Conservation (phyloP, 2,113 vertebrate species). For the Oenanthe melanoleuca region DNA sequence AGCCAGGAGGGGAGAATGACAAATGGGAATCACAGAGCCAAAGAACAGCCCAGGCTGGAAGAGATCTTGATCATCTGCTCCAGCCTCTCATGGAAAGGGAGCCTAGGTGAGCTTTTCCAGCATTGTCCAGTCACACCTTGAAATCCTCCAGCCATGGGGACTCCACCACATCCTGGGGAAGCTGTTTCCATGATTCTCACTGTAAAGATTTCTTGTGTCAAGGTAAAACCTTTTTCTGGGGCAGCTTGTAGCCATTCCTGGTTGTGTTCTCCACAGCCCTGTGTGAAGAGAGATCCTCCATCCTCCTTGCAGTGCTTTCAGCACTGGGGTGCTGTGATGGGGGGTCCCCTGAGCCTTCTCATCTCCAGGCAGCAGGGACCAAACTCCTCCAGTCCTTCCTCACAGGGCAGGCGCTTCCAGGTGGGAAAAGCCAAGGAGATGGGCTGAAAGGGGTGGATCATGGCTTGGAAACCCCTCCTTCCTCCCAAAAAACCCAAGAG, state of each 20-base stretch:
- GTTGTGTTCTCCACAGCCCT: background rate
- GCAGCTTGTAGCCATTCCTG: background rate
- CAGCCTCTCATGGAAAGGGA: background rate
- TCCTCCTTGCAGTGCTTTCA: background rate
- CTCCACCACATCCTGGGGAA: background rate
- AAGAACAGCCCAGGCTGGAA: background rate
- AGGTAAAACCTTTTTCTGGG: background rate
- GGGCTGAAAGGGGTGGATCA: background rate
- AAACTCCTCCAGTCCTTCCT: background rate
- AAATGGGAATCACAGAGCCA: background rate
- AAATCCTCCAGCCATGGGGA: background rate
- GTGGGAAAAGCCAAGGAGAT: background rate
- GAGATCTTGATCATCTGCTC: background rate
- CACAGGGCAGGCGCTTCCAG: background rate
- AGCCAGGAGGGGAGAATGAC: background rate
- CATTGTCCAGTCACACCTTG: background rate
- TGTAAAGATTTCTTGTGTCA: background rate
- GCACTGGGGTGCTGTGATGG: background rate
- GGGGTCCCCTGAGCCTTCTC: background rate
- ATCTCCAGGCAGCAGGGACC: background rate
- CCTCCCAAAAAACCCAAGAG: background rate
- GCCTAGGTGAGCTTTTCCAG: background rate
- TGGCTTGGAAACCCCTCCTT: rapidly evolving
- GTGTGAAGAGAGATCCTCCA: background rate
- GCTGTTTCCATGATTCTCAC: background rate